phyloP scores from a whole-genome alignment of 2,113 vertebrate genomes.

The Festucalex cinctus region DNA sequence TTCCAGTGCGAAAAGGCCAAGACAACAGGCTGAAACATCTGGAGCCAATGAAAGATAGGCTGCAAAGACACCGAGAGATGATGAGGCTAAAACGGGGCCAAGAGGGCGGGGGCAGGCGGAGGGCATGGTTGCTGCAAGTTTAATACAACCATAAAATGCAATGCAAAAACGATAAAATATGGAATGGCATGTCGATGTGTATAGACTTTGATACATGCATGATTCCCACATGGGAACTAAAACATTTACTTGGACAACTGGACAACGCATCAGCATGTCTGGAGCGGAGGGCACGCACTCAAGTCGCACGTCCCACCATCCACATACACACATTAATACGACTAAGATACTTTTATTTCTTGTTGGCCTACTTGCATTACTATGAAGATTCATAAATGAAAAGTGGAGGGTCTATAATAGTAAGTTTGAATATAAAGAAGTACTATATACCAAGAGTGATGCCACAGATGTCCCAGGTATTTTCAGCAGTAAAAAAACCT shows the following conservation, averaged over 20 bases:
- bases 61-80: conserved; percentile 29
- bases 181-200: background rate
- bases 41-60: conserved; percentile 58
- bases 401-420: too few relatives aligned
- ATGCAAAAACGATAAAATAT: background rate
- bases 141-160: background rate
- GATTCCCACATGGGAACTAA: conserved; percentile 30
- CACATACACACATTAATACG: conserved; percentile 5
- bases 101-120: conserved; percentile 31
- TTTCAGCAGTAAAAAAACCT: too few relatives aligned
- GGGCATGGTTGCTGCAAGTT: conserved; percentile 1
- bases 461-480: background rate
- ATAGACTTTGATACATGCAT: background rate
- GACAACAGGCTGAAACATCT: conserved; percentile 66
- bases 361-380: background rate
- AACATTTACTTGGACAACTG: conserved; percentile 35
- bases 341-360: background rate
- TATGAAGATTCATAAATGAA: background rate
- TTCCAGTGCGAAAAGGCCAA: conserved; percentile 36
- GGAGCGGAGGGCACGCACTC: background rate
- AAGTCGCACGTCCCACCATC: conserved; percentile 3
- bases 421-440: background rate
- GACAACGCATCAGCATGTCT: conserved; percentile 44
- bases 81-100: conserved; percentile 10
- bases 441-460: too few relatives aligned